phyloP scores from a whole-genome alignment of 1,140 invertebrate species.

The Anastatus disparis region DNA sequence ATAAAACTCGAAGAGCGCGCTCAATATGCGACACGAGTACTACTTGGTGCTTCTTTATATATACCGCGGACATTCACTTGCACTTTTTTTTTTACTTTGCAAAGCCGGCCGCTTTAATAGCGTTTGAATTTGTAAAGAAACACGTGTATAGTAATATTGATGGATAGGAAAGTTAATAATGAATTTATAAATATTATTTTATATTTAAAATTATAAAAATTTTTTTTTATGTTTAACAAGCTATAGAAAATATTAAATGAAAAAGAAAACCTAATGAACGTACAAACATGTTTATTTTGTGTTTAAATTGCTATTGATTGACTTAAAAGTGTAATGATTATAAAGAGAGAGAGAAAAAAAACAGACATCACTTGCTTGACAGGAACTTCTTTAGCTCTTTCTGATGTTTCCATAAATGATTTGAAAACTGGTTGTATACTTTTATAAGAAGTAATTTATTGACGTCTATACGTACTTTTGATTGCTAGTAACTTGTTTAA shows the following conservation, averaged over 20 bases:
- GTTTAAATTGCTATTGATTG: no score
- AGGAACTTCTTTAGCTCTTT: constrained; percentile 19
- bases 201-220: no score
- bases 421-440: constrained; percentile 13
- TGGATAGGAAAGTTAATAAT: no score
- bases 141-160: no score
- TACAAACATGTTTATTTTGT: no score
- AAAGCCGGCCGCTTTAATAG: no score
- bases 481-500: background rate
- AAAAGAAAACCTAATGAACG: no score
- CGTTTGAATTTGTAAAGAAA: no score
- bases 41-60: constrained; percentile 49
- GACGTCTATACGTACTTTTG: background rate
- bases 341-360: background rate
- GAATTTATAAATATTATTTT: no score
- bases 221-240: no score
- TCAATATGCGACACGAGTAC: constrained; percentile 41
- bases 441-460: constrained; percentile 16
- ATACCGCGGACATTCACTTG: constrained; percentile 55
- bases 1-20: constrained; percentile 17
- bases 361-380: constrained; percentile 1
- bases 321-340: background rate
- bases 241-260: no score
- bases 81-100: constrained; percentile 43
- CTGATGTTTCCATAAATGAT: constrained; percentile 15